Percentiles rank a stretch among this genome's conserved stretches.
phyloP scores from a whole-genome alignment of 2,797 vertebrate genomes.

The Sebastes trivittatus region DNA sequence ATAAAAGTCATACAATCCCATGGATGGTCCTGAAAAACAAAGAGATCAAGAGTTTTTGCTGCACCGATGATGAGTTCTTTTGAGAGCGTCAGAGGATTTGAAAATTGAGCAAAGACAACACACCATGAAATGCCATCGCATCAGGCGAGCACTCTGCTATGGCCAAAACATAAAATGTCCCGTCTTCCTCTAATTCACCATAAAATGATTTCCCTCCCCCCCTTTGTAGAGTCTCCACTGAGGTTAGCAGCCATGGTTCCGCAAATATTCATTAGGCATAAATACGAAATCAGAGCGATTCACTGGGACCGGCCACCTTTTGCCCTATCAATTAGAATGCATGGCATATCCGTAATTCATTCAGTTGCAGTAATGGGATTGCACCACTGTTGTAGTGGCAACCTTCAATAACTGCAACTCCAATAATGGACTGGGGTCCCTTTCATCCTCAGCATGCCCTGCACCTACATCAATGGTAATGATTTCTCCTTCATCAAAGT shows the following conservation, averaged over 20 bases:
- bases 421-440: slow-evolving; percentile 59
- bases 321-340: slow-evolving; percentile 71
- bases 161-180: slow-evolving; percentile 43
- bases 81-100: slow-evolving; percentile 26
- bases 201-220: slow-evolving; percentile 72
- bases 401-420: slow-evolving; percentile 65
- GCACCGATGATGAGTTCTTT: slow-evolving; percentile 38
- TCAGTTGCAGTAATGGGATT: slow-evolving; percentile 68
- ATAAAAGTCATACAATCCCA: slow-evolving; percentile 30
- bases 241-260: slow-evolving; percentile 50
- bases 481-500: slow-evolving; percentile 53
- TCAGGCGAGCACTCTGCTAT: slow-evolving; percentile 25
- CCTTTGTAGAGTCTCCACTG: slow-evolving; percentile 23
- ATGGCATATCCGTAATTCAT: slow-evolving; percentile 70
- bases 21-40: slow-evolving; percentile 2
- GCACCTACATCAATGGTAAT: slow-evolving; percentile 59
- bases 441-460: slow-evolving; percentile 56
- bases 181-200: slow-evolving; percentile 66
- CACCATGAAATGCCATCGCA: slow-evolving; percentile 66
- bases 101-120: slow-evolving; percentile 64
- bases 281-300: slow-evolving; percentile 78
- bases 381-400: slow-evolving; percentile 62
- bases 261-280: slow-evolving; percentile 78
- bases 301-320: slow-evolving; percentile 71
- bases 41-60: slow-evolving; percentile 29